Percentiles rank a stretch among this genome's conserved stretches.
phyloP scores from a whole-genome alignment of 2,888 invertebrate species.

The Andrena bicolor region DNA sequence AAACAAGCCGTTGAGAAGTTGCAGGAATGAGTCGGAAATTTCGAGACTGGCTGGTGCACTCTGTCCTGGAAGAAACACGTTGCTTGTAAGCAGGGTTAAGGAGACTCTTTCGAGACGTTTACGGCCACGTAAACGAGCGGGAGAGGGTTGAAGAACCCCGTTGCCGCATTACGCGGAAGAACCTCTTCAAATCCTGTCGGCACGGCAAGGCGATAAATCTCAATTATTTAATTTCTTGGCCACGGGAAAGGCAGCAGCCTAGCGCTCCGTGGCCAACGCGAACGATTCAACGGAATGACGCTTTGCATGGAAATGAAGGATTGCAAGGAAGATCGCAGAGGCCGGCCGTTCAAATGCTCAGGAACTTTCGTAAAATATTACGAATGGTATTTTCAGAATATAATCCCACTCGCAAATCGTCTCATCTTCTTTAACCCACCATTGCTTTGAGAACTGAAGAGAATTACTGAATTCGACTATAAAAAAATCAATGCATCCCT shows the following conservation, averaged over 20 bases:
- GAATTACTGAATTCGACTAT: too few species aligned
- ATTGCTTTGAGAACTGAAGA: too few species aligned
- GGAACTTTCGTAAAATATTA: neutral
- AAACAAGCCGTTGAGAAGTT: conserved; percentile 12
- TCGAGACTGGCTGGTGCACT: neutral
- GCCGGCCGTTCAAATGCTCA: neutral
- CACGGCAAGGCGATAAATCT: conserved; percentile 70
- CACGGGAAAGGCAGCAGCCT: conserved; percentile 13
- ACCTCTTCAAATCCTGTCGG: conserved; percentile 61
- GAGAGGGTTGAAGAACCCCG: conserved; percentile 20
- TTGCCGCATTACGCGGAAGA: conserved; percentile 41
- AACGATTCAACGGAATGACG: neutral
- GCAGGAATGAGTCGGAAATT: conserved; percentile 23
- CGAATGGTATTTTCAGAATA: neutral
- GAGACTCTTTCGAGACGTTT: conserved; percentile 40
- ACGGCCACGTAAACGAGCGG: conserved; percentile 36
- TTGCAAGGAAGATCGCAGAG: neutral
- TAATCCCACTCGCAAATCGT: neutral
- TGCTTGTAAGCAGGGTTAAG: conserved; percentile 38
- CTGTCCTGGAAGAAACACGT: conserved; percentile 8
- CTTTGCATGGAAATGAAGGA: conserved; percentile 3
- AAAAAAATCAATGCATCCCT: too few species aligned
- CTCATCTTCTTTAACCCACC: neutral
- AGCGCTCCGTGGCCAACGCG: neutral
- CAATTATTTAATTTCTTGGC: conserved; percentile 76